Base-by-base conservation (phyloP, 2,888 invertebrate species). In the Cantharis lateralis region DNA sequence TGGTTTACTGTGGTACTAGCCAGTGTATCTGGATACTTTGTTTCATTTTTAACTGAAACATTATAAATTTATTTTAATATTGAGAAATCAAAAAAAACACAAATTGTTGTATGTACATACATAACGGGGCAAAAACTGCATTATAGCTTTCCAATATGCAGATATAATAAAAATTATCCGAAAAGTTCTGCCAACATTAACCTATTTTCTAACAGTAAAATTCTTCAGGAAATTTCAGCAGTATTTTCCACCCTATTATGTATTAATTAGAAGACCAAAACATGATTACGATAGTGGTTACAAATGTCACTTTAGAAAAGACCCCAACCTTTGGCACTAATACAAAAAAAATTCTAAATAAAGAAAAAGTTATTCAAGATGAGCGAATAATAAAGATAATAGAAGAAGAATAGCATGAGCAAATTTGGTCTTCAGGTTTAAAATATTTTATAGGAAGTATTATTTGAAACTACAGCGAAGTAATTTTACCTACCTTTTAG, bases 1-100 rank as follows among this genome's bases (percentile, higher is more conserved):
- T 71, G 68, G 69, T n/a, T 66, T 24, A 66, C 64, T n/a, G 64
- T 66, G 18, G n/a, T 66, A 20, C 64, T 66, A 66, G 64, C 20
- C 20, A 24, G 64, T 66, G 24, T 66, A 66, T 66, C 64, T 66
- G 64, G 64, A 66, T 66, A 24, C 63, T 63, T 10, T 63, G 63
- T 63, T 20, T 20, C 24, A 20, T 66, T 66, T 20, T 18, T n/a
- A 66, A 66, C 64, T 66, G 64, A 66, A 66, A 66, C 13, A 66
- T 66, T 66, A 13, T 13, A 66, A 66, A 66, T 5, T 66, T 66
- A 48, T 48, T 48, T 48, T n/a, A 48, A n/a, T 48, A 48, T 48
- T 48, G 48, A 48, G 48, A 48, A 48, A n/a, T 48, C 5, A 48
- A 48, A n/a, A n/a, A n/a, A 32, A 32, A 32, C 32, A 32, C 13